Base-by-base conservation (phyloP, 2,888 invertebrate genomes). In the Sthenelais limicola region DNA sequence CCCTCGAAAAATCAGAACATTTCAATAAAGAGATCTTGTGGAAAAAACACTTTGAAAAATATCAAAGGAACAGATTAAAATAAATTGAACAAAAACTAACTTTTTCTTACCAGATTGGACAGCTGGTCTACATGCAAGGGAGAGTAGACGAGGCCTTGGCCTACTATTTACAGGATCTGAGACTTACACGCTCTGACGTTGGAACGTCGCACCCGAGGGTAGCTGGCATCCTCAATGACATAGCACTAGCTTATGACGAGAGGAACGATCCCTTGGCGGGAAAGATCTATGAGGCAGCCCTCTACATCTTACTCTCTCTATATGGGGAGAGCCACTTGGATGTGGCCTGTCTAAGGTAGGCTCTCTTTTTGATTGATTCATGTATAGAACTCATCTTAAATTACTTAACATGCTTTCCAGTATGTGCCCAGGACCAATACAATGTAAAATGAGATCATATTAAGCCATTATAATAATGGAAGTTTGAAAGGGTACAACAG, bases 201-300 rank as follows among this genome's bases (percentile, higher is more conserved):
- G 83, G 83, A 0, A 76, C 77, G 9, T 73, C 73, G 21, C 82
- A 82, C 70, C 83, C 83, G 1, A 74, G 81, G n/a, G 76, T 76
- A 9, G 82, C 80, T 47, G 75, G 73, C 5, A 77, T 83, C 48
- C 73, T 83, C 9, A 81, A 81, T 58, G 80, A 82, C 70, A 77
- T 83, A 21, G 83, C 77, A 0, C 76, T 82, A 3, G 83, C 82
- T 1, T 82, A 80, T 74, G 83, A 83, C 74, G 82, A 82, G 70
- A 76, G 74, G 68, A 80, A 77, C 52, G 78, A 81, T 48, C 35
- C 68, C 7, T 48, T 77, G 52, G 81, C 82, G 0, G 79, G 79
- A 4, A 62, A 76, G 24, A 73, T 82, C 52, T 83, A 81, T 49
- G 82, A 82, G 75, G 76, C 79, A n/a, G 80, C 81, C 3, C 69